phyloP scores from a whole-genome alignment of 2,797 vertebrate genomes.

The Adelosebastes latens region DNA sequence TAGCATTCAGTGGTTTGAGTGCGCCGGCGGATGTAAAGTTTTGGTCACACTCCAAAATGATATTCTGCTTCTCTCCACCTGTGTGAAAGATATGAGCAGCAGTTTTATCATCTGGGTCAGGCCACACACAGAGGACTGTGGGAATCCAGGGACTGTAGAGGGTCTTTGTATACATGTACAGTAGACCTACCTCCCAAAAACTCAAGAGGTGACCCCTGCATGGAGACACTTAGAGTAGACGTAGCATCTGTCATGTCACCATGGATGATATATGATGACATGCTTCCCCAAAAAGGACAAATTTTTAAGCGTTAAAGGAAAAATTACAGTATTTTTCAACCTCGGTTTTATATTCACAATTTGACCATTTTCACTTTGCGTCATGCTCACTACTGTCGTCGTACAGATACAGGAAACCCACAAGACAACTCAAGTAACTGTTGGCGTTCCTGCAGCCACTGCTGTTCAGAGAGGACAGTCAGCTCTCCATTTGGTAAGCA shows the following conservation, averaged over 20 bases:
- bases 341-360: not conserved
- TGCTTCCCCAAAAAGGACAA: not conserved
- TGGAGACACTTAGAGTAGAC: not conserved
- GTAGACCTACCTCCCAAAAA: not conserved
- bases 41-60: constrained; percentile 15
- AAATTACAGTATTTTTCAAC: not conserved
- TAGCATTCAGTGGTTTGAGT: constrained; percentile 2
- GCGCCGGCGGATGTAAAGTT: constrained; percentile 12
- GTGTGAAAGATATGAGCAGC: not conserved
- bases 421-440: not conserved
- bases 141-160: not conserved
- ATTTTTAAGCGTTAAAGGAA: not conserved
- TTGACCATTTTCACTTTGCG: not conserved
- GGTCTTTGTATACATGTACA: not conserved
- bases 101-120: constrained; percentile 15
- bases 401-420: not conserved
- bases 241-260: not conserved
- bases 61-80: not conserved
- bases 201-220: not conserved
- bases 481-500: not conserved
- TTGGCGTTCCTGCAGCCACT: not conserved
- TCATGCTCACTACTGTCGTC: not conserved
- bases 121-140: constrained; percentile 35
- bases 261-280: not conserved
- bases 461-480: not conserved